phyloP scores from a whole-genome alignment of 1,140 invertebrate species.

The Venustaconcha ellipsiformis region DNA sequence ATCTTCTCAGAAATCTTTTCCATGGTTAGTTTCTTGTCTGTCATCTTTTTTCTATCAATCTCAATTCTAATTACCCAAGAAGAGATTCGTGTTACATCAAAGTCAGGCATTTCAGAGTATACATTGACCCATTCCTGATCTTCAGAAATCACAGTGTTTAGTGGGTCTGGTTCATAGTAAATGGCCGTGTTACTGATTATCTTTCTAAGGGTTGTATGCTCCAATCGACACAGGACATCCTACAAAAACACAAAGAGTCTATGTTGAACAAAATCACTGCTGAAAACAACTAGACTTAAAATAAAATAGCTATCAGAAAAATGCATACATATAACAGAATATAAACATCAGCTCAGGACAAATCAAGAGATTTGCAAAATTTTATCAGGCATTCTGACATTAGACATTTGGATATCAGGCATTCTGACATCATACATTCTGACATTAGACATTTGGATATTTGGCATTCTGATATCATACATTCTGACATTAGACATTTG shows the following conservation, averaged over 20 bases:
- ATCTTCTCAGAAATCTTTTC: slow-evolving; percentile 99
- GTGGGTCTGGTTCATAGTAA: slow-evolving; percentile 99
- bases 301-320: too few relatives aligned
- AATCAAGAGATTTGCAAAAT: too few relatives aligned
- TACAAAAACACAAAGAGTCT: slow-evolving; percentile 23
- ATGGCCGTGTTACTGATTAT: slow-evolving; percentile 99
- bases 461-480: too few relatives aligned
- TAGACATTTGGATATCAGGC: too few relatives aligned
- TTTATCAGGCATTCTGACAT: too few relatives aligned
- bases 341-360: too few relatives aligned
- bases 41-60: slow-evolving; percentile 98
- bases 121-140: slow-evolving; percentile 99
- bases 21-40: slow-evolving; percentile 99
- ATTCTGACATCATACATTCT: too few relatives aligned
- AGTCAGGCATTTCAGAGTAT: slow-evolving; percentile 99
- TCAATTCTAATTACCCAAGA: slow-evolving; percentile 99
- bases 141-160: slow-evolving; percentile 97
- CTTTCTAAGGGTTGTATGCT: slow-evolving; percentile 97
- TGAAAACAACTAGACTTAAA: too few relatives aligned
- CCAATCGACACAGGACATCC: slow-evolving; percentile 95
- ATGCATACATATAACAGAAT: too few relatives aligned
- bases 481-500: too few relatives aligned
- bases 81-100: slow-evolving; percentile 96
- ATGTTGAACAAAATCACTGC: background rate
- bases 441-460: too few relatives aligned